phyloP scores from a whole-genome alignment of 1,140 invertebrate species.

The Acromyrmex heyeri region DNA sequence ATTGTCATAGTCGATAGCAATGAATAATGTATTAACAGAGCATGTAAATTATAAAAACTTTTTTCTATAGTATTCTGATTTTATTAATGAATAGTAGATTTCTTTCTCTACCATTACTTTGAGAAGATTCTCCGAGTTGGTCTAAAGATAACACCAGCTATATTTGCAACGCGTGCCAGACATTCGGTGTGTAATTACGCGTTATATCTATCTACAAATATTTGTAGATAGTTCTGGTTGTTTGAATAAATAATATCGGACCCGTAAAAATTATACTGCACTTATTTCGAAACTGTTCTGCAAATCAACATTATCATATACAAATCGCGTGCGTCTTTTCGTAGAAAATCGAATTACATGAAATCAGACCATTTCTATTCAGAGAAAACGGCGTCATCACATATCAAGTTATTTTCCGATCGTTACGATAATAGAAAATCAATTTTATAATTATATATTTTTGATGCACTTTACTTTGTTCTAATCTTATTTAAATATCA shows the following conservation, averaged over 20 bases:
- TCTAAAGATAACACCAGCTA: slow-evolving; percentile 70
- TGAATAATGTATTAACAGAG: neutral
- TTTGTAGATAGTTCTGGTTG: neutral
- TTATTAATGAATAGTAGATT: neutral
- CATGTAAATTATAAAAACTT: neutral
- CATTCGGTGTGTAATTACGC: slow-evolving; percentile 53
- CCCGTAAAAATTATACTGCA: neutral
- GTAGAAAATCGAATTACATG: neutral
- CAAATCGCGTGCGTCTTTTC: neutral
- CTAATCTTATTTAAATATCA: slow-evolving; percentile 13
- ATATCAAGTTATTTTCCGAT: neutral
- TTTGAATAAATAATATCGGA: slow-evolving; percentile 7
- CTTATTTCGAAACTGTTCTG: neutral
- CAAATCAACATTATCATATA: slow-evolving; percentile 3
- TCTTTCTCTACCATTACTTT: slow-evolving; percentile 7
- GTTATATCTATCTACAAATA: slow-evolving; percentile 38
- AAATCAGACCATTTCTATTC: slow-evolving; percentile 3
- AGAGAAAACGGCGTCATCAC: neutral
- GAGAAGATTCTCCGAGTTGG: slow-evolving; percentile 40
- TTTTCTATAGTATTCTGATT: neutral
- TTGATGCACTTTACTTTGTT: neutral
- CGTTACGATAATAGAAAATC: slow-evolving; percentile 5
- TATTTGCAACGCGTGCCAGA: slow-evolving; percentile 49
- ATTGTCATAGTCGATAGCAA: neutral
- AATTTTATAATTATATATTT: slow-evolving; percentile 16